Evolutionary conservation across 2,888 invertebrate genomes (phyloP), one percentile per base, ranked within the genome.

Genomic region (Polylopha cassiicola): DNA sequence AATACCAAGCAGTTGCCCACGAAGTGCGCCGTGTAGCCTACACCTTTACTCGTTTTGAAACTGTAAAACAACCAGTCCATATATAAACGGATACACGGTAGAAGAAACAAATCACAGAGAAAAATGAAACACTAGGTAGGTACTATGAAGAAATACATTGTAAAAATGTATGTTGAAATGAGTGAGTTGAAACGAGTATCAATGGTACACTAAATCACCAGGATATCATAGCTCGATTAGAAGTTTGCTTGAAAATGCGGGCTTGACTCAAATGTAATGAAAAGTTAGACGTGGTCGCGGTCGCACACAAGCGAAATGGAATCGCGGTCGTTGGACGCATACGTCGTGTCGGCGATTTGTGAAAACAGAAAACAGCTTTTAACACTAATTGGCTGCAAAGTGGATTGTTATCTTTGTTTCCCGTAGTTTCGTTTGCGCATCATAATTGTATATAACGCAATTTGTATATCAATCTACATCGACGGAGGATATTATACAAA

Each of bases 21-120:
- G 86, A 99, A 99, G 87, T 99, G 98, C 39, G 98, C 99, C 32
- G 98, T 97, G 82, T 99, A 99, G 27, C 99, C 99, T 37, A 99
- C 93, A 53, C 99, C 99, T 89, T 99, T 99, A 75, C 96, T 95
- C 47, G 99, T 99, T 84, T 98, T 97, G 87, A 99, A 99, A 87
- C 99, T 98, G 87, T 5, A 66, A 37, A 66, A 48, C 47, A 53
- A 55, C 52, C 31, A 43, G 31, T 34, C n/a, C 16, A 46, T 43
- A 51, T 44, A 30, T 31, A 31, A 43, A 31, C 39, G 32, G 23
- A 44, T 27, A 31, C n/a, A n/a, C n/a, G n/a, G n/a, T n/a, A n/a
- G n/a, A n/a, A n/a, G n/a, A n/a, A n/a, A n/a, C n/a, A n/a, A n/a
- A n/a, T n/a, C n/a, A n/a, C n/a, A n/a, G n/a, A n/a, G n/a, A n/a